phyloP scores from a whole-genome alignment of 1,140 invertebrate species.

The Vanessa tameamea region DNA sequence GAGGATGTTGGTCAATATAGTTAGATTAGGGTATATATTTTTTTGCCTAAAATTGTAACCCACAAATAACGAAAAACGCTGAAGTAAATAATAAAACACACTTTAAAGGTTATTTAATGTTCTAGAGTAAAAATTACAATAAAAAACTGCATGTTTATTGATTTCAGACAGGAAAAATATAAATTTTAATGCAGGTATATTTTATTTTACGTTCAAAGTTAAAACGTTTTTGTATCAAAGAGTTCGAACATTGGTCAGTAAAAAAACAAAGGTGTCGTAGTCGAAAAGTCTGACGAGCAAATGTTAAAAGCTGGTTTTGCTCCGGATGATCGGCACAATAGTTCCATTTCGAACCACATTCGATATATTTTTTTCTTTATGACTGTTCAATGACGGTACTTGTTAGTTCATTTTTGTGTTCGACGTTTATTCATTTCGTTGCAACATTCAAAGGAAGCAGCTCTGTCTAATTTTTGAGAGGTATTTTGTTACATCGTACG shows the following conservation, averaged over 20 bases:
- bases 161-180: neutral
- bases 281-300: conserved; percentile 7
- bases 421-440: neutral
- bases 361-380: conserved; percentile 10
- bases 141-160: no score
- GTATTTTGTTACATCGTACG: no score
- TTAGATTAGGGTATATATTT: no score
- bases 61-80: no score
- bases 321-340: conserved; percentile 17
- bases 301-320: conserved; percentile 17
- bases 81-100: no score
- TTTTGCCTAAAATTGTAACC: no score
- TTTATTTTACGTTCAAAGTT: neutral
- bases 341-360: conserved; percentile 14
- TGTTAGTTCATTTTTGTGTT: neutral
- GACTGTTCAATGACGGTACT: neutral
- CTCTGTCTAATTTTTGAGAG: no score
- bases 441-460: no score
- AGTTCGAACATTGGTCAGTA: neutral
- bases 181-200: neutral
- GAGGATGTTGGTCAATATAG: no score
- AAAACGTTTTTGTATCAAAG: neutral
- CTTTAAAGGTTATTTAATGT: no score
- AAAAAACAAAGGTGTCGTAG: neutral
- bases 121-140: no score